Percentiles rank a stretch among this genome's conserved stretches.
phyloP scores from a whole-genome alignment of 2,797 vertebrate species.

The Falco columbarius region DNA sequence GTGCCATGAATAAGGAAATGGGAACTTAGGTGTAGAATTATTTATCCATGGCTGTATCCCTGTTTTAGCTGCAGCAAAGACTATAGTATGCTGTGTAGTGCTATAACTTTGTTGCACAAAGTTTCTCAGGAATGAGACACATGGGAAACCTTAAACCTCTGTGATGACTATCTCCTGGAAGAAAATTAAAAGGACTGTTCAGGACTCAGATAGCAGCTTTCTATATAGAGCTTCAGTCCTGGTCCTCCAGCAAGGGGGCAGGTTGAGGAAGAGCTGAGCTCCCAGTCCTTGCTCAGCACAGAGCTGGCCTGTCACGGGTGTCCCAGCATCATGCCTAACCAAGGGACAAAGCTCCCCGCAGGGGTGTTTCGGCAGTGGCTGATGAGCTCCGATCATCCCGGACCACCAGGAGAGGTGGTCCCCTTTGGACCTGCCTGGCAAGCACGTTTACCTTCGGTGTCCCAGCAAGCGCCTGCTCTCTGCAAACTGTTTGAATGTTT shows the following conservation, averaged over 20 bases:
- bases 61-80: not conserved
- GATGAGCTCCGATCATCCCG: not conserved
- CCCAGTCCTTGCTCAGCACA: not conserved
- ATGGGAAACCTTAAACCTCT: not conserved
- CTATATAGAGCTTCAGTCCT: not conserved
- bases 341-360: rapidly evolving
- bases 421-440: not conserved
- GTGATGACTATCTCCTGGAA: not conserved
- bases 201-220: not conserved
- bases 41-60: not conserved
- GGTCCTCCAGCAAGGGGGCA: not conserved
- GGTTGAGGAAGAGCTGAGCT: not conserved
- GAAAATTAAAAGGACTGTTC: not conserved
- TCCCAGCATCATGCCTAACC: not conserved
- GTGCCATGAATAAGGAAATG: not conserved
- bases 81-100: not conserved
- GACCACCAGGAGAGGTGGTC: not conserved
- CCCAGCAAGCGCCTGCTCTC: not conserved
- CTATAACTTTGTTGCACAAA: not conserved
- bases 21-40: not conserved
- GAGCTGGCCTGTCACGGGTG: not conserved
- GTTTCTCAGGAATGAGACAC: not conserved
- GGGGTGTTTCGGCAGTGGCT: not conserved
- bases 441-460: not conserved
- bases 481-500: not conserved